Base-by-base conservation (phyloP, 1,140 invertebrate species). In the Sarcophaga peregrina region DNA sequence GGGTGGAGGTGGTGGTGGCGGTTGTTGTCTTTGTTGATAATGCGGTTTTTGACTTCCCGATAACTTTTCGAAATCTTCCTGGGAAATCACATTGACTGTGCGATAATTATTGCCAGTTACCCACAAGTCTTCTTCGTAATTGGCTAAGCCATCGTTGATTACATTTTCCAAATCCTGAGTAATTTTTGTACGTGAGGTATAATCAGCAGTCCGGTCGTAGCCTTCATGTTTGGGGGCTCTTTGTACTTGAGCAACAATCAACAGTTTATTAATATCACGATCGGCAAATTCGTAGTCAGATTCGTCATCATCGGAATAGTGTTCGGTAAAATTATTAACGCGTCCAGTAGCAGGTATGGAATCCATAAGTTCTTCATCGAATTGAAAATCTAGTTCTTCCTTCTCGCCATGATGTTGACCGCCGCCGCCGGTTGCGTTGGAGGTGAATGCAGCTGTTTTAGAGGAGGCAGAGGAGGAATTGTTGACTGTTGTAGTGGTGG, bases 311-410 rank as follows among this genome's bases (percentile, higher is more conserved):
- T 95, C 94, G 25, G 94, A 95, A 92, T 94, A 95, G 87, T 91
- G 90, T 83, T 93, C 92, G 17, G 95, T 95, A 87, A 98, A 98
- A 74, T 95, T 95, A 91, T 98, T 95, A 93, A 84, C 96, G 85
- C 80, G 93, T 87, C 93, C 95, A 83, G 92, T 93, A 25, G 95
- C 93, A 20, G 93, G 91, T 87, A 91, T 91, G 82, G 93, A 92
- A 83, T 94, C 92, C 84, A 97, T 95, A 54, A 98, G 91, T 90
- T 99, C 98, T 91, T 99, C 97, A 90, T 99, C 98, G 91, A 99
- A 98, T 91, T 98, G 96, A 92, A 99, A 99, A 90, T 98, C 96
- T 82, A 99, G 91, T 90, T 99, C 97, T 90, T 98, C 97, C 83
- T 94, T 93, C 90, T 95, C 93, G 85, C 92, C 91, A 85, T 87